A percentile compares a stretch with the other conserved stretches of the same genome.
Conservation (phyloP, 1,140 invertebrate species). For the Ceratitis capitata region DNA sequence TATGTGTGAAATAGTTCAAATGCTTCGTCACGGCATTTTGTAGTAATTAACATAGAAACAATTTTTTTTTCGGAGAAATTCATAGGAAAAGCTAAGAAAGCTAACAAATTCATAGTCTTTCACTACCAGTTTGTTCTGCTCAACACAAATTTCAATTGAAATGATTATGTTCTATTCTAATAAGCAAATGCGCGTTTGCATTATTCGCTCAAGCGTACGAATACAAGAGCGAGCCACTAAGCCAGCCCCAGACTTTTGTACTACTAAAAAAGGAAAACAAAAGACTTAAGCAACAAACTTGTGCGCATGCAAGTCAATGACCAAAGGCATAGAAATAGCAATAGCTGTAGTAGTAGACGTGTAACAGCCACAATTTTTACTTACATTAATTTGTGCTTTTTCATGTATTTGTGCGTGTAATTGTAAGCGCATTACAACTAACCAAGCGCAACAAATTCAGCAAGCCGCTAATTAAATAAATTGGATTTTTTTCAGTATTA, state of each 20-base stretch:
- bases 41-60: conserved; percentile 3
- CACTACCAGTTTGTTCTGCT: neutral
- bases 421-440: neutral
- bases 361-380: too few species aligned
- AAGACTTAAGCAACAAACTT: conserved; percentile 33
- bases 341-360: neutral
- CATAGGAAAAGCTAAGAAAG: neutral
- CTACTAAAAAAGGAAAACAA: too few species aligned
- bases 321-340: neutral
- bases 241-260: too few species aligned
- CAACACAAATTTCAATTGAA: neutral
- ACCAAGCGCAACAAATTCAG: conserved; percentile 12
- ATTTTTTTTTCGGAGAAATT: neutral
- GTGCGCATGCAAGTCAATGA: neutral
- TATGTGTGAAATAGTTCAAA: neutral
- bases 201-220: conserved; percentile 5
- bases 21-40: neutral
- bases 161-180: conserved; percentile 26
- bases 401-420: neutral
- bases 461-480: conserved; percentile 21
- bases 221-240: neutral
- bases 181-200: neutral
- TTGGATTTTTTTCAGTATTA: neutral
- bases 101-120: neutral
- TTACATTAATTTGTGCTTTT: neutral